Percentiles rank a stretch among this genome's conserved stretches.
Conservation (phyloP, 1,140 invertebrate genomes). For the Adoxophyes honmai region DNA sequence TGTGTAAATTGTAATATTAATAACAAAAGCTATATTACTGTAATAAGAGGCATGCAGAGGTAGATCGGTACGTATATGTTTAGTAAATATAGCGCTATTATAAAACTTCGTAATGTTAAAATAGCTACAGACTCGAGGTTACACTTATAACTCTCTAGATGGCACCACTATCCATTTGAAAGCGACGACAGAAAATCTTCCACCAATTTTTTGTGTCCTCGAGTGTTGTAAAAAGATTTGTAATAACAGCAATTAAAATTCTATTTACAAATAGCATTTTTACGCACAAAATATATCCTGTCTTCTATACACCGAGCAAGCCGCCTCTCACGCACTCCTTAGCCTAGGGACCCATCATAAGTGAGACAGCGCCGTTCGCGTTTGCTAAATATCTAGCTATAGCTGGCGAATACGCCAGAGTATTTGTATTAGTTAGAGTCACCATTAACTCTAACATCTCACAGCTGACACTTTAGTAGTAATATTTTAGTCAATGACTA, state of each 20-base stretch:
- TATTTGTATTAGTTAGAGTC: too few relatives aligned
- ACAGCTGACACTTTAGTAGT: too few relatives aligned
- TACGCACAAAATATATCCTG: slow-evolving; percentile 46
- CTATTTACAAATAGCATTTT: slow-evolving; percentile 65
- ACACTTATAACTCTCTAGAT: too few relatives aligned
- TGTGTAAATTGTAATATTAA: slow-evolving; percentile 35
- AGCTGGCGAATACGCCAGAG: too few relatives aligned
- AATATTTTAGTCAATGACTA: too few relatives aligned
- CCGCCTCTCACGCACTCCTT: not conserved
- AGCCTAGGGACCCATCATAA: slow-evolving; percentile 24
- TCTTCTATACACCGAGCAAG: slow-evolving; percentile 38
- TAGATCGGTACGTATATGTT: slow-evolving; percentile 54
- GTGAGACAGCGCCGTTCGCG: too few relatives aligned
- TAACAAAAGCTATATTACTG: slow-evolving; percentile 67
- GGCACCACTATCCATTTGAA: too few relatives aligned
- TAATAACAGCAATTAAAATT: slow-evolving; percentile 25
- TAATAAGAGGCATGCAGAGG: slow-evolving; percentile 69
- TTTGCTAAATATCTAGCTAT: too few relatives aligned
- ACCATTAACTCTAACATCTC: too few relatives aligned
- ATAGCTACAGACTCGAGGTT: slow-evolving; percentile 29
- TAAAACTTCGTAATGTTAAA: slow-evolving; percentile 38
- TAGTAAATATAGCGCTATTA: slow-evolving; percentile 18
- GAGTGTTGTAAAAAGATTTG: not conserved
- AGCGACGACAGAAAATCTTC: too few relatives aligned
- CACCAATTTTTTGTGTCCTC: not conserved